Conservation (phyloP, 2,113 vertebrate species). For the Serilophus lunatus region DNA sequence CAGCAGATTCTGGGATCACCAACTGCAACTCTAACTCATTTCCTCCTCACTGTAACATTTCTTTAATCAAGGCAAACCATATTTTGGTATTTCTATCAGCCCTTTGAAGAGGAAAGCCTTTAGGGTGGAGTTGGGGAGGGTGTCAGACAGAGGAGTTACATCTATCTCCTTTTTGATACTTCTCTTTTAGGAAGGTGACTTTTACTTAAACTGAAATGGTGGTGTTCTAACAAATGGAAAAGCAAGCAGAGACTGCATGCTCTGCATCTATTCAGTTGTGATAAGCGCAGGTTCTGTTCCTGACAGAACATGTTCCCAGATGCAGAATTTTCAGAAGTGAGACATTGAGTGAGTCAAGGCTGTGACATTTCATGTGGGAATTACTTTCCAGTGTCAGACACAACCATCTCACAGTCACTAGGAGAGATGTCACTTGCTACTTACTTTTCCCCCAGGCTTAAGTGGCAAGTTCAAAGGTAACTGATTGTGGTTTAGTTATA, state of each 20-base stretch:
- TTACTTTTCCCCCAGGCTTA: not conserved
- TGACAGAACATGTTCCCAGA: not conserved
- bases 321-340: not conserved
- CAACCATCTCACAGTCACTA: not conserved
- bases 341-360: not conserved
- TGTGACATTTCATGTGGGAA: not conserved
- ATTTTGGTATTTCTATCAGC: not conserved
- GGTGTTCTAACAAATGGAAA: not conserved
- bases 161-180: not conserved
- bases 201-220: not conserved
- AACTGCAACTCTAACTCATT: not conserved
- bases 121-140: rapidly evolving
- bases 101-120: not conserved
- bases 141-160: not conserved
- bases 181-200: not conserved
- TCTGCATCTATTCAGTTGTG: not conserved
- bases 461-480: not conserved
- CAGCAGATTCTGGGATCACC: not conserved
- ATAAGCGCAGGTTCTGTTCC: not conserved
- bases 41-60: not conserved
- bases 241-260: not conserved
- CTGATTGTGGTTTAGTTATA: not conserved
- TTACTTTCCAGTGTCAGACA: not conserved
- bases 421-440: not conserved
- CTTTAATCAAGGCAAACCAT: not conserved